phyloP scores from a whole-genome alignment of 2,797 vertebrate species.

The Platyrinchus mystaceus region DNA sequence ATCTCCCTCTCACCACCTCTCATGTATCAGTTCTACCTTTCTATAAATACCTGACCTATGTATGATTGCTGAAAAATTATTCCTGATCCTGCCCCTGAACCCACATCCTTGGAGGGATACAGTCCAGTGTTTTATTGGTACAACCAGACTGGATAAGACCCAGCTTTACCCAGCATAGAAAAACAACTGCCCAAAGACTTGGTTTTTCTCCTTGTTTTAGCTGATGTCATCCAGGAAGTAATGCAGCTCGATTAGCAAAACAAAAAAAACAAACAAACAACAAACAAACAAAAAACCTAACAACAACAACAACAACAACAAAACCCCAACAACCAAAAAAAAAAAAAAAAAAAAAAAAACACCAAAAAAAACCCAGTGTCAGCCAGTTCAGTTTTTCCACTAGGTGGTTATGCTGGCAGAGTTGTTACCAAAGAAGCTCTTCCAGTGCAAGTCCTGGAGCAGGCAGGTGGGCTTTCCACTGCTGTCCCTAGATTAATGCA shows the following conservation, averaged over 20 bases:
- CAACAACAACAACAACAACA: no score
- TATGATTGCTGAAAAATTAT: not conserved
- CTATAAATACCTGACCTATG: not conserved
- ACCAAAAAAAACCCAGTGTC: no score
- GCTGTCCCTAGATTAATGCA: not conserved
- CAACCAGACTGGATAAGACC: not conserved
- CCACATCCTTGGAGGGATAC: accelerated
- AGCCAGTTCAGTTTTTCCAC: not conserved
- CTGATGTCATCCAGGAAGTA: not conserved
- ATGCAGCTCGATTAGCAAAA: not conserved
- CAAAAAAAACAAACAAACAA: no score
- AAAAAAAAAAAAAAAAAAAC: no score
- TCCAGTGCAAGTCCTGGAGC: not conserved
- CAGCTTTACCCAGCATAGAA: not conserved
- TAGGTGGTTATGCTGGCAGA: not conserved
- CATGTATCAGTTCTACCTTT: not conserved
- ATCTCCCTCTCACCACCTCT: not conserved
- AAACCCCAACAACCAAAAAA: no score
- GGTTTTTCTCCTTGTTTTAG: not conserved
- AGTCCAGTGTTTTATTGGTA: not conserved
- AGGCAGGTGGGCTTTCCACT: not conserved
- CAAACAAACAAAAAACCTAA: no score
- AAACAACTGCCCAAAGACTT: not conserved
- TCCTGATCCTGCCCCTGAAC: not conserved
- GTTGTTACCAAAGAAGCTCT: not conserved